These are phyloP conservation scores for Nomia melanderi DNA, from an alignment of 1,140 invertebrate genomes.

Conservation along the genomic window DNA sequence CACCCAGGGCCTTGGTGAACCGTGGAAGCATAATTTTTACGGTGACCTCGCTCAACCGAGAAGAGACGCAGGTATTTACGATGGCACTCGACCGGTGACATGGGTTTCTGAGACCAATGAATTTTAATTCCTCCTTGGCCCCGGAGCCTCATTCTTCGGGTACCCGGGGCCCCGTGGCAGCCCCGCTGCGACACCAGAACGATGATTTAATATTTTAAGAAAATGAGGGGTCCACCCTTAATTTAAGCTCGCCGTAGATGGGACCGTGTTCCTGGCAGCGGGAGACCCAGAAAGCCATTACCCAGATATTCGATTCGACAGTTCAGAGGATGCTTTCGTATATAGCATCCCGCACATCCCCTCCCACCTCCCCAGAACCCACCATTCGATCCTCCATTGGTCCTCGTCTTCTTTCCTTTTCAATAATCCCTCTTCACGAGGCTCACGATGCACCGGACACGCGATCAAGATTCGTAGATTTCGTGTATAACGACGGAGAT, in stretches of 20 bases:
- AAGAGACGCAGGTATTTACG: constrained; percentile 77
- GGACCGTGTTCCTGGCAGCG: constrained; percentile 69
- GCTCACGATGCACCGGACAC: constrained; percentile 49
- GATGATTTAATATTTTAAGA: constrained; percentile 81
- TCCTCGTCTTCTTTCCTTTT: constrained; percentile 18
- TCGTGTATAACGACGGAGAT: constrained; percentile 16
- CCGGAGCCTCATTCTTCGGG: constrained; percentile 63
- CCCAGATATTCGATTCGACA: constrained; percentile 69
- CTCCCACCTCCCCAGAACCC: neutral
- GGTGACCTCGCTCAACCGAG: constrained; percentile 65
- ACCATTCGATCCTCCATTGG: neutral
- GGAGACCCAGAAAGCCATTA: constrained; percentile 68
- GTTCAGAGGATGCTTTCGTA: constrained; percentile 58
- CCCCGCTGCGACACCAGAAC: constrained; percentile 78
- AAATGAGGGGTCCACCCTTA: constrained; percentile 78
- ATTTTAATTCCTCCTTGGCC: constrained; percentile 78
- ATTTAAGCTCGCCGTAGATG: constrained; percentile 71
- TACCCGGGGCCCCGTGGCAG: constrained; percentile 61
- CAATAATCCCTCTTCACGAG: constrained; percentile 58
- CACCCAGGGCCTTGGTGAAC: constrained; percentile 51
- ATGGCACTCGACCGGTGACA: constrained; percentile 80
- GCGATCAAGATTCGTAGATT: constrained; percentile 39
- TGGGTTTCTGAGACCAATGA: constrained; percentile 80
- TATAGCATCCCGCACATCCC: neutral
- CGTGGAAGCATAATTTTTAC: constrained; percentile 76